Base-by-base conservation (phyloP, 2,888 invertebrate species). In the Epirrhoe alternata region DNA sequence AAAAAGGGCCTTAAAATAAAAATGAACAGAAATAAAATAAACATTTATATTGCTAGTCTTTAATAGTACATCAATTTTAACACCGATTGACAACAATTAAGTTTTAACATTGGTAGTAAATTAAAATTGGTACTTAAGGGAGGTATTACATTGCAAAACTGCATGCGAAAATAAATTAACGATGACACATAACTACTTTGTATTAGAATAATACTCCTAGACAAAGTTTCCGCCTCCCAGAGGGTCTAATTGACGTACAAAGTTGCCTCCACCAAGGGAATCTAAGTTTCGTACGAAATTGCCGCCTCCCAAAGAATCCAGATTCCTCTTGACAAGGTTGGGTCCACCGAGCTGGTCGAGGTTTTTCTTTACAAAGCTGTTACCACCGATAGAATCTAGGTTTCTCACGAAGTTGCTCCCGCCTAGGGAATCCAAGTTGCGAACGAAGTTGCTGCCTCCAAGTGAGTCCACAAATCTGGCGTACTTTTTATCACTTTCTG, bases 221-320 rank as follows among this genome's bases (percentile, higher is more conserved):
- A 90, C 84, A 62, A 92, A 80, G 80, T 92, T 92, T 30, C 85
- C 86, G 6, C 90, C 92, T 53, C 90, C 91, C 30, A 92, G 77
- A 42, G 87, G 80, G 69, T 90, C 86, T 30, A 90, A 75, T 69
- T 89, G 80, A 56, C 93, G 86, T 6, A 93, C 87, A 17, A 94
- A 86, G 79, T 94, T 94, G 16, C 91, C 92, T 0, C 94, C 94
- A 3, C 94, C 94, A 5, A 94, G 82, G 1, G 90, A 86, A 69
- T 93, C 91, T 56, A 93, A 74, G 68, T 86, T 87, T 64, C 92
- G 86, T 0, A 91, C 83, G 10, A 92, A 80, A 75, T 93, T 90
- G 0, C 88, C 88, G 6, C 92, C 93, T 12, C 92, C 91, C 8
- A 90, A 83, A 62, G 86, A 85, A 68, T 92, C 91, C 7, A 91